Evolutionary conservation across 2,888 invertebrate species (phyloP), one percentile per base, ranked within the genome.

Genomic region (Malacosoma neustria): DNA sequence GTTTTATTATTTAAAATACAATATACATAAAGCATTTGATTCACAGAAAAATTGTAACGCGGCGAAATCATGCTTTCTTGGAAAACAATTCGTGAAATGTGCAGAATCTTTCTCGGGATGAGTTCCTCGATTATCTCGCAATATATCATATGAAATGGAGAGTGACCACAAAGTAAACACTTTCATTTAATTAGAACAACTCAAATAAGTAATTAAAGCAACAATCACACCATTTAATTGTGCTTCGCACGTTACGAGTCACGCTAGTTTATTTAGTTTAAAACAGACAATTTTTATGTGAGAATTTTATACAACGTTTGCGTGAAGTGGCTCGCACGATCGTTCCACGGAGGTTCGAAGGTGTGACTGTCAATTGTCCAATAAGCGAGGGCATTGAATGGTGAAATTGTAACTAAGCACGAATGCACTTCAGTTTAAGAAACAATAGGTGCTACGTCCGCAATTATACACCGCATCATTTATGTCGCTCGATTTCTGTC

Each of bases 241-340:
- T 7, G 22, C 22, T 5, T 7, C 9, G 22, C 22, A 22, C 22
- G 7, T 22, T 22, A 22, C 22, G 22, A 22, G 5, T 22, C 9
- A 22, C 22, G 22, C 9, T 22, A 7, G 22, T 22, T 22, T 22
- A 9, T 22, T 22, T 22, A 22, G 5, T 22, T n/a, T n/a, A n/a
- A n/a, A n/a, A n/a, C n/a, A n/a, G n/a, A n/a, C n/a, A n/a, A n/a
- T n/a, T n/a, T n/a, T n/a, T n/a, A n/a, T 22, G 22, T 22, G 22
- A 4, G 5, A 22, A 22, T 7, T 22, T 5, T 22, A 22, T 22
- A 9, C 22, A 22, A 22, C 22, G 22, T 9, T 9, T 22, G 9
- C 9, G 22, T 37, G 39, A 42, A 47, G 48, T 53, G 48, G 51
- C 48, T 57, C 64, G 64, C 65, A 72, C 75, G 74, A 68, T 66